phyloP scores from a whole-genome alignment of 2,888 invertebrate genomes.

The Chrysina gloriosa region DNA sequence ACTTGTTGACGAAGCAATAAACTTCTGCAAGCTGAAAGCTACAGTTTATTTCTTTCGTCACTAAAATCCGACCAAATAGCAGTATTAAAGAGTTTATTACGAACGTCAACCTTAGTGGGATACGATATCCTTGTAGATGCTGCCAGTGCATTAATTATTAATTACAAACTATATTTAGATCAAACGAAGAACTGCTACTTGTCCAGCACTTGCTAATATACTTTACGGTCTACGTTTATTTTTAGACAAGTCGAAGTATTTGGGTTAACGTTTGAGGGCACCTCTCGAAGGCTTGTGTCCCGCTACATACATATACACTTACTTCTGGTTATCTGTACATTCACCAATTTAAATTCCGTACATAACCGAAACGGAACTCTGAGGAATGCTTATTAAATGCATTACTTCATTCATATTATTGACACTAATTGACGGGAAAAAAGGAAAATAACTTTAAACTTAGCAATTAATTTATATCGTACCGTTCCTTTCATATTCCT shows the following conservation, averaged over 20 bases:
- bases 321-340: conserved; percentile 5
- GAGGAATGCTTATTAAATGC: background rate
- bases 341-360: background rate
- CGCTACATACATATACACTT: background rate
- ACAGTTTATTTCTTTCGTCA: too few relatives aligned
- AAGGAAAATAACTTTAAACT: background rate
- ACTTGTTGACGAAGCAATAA: too few relatives aligned
- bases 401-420: too few relatives aligned
- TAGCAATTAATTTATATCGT: background rate
- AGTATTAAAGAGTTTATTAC: too few relatives aligned
- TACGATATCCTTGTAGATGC: background rate
- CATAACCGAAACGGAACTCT: background rate
- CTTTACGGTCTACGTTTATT: conserved; percentile 18
- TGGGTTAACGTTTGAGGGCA: conserved; percentile 21
- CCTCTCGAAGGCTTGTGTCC: conserved; percentile 18
- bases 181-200: conserved; percentile 10
- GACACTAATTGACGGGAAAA: too few relatives aligned
- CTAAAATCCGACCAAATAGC: too few relatives aligned
- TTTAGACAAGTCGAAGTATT: conserved; percentile 21
- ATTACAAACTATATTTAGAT: conserved; percentile 14
- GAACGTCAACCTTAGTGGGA: background rate
- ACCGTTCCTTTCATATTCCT: background rate
- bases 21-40: too few relatives aligned
- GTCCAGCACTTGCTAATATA: conserved; percentile 7
- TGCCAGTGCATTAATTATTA: conserved; percentile 21